Conservation (phyloP, 2,113 vertebrate species). For the Columbina picui region DNA sequence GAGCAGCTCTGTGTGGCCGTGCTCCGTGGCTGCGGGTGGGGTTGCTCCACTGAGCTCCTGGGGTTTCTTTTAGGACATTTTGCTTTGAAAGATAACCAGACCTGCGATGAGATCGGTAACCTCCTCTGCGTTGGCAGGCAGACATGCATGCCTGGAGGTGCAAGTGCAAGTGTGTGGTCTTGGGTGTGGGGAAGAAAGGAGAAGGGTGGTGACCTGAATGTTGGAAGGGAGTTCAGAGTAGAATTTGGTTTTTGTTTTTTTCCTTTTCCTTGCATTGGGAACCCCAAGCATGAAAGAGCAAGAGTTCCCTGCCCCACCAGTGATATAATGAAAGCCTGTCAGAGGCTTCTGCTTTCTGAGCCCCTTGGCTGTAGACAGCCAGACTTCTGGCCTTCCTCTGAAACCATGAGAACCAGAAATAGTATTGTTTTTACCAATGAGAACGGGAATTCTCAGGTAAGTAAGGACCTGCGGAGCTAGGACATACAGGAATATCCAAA, state of each 20-base stretch:
- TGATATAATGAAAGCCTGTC: background rate
- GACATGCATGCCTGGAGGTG: background rate
- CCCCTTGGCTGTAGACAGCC: background rate
- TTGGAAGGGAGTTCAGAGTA: constrained; percentile 41
- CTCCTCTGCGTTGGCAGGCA: constrained; percentile 20
- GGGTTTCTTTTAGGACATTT: constrained; percentile 39
- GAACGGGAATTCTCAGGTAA: background rate
- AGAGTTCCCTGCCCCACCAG: background rate
- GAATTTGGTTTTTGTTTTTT: background rate
- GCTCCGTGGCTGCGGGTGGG: background rate
- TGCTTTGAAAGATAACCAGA: constrained; percentile 53
- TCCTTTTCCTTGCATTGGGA: background rate
- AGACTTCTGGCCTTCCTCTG: background rate
- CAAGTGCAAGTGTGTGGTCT: constrained; percentile 55
- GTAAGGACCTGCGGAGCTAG: background rate
- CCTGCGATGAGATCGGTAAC: background rate
- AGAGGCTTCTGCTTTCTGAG: background rate
- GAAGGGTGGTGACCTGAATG: constrained; percentile 59
- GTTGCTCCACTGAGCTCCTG: background rate
- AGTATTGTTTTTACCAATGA: background rate
- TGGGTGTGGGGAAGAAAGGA: constrained; percentile 47
- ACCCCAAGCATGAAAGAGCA: background rate
- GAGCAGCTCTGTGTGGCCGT: background rate
- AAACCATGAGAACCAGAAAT: background rate
- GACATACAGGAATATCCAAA: background rate